Percentiles rank a stretch among this genome's conserved stretches.
phyloP scores from a whole-genome alignment of 2,888 invertebrate species.

The Aporophyla lueneburgensis region DNA sequence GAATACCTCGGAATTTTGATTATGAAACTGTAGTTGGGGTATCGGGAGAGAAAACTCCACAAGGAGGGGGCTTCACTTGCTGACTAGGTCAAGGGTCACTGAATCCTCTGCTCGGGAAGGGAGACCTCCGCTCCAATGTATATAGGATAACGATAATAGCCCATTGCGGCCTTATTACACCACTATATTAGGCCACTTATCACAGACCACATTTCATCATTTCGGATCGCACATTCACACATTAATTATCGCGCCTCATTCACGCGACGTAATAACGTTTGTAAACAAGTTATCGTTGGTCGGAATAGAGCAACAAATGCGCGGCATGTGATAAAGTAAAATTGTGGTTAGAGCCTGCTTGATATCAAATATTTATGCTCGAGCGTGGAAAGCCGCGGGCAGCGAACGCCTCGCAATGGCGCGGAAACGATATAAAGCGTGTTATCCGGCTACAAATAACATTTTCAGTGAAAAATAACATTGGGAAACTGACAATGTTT shows the following conservation, averaged over 20 bases:
- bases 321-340: constrained; percentile 73
- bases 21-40: constrained; percentile 71
- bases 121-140: constrained; percentile 71
- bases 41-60: constrained; percentile 67
- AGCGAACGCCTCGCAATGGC: constrained; percentile 70
- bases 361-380: constrained; percentile 82
- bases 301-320: constrained; percentile 70
- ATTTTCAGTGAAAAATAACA: constrained; percentile 75
- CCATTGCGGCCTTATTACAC: constrained; percentile 79
- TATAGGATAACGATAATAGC: constrained; percentile 81
- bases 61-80: constrained; percentile 68
- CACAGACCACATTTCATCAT: constrained; percentile 67
- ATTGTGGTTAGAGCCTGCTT: constrained; percentile 76
- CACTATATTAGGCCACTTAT: constrained; percentile 78
- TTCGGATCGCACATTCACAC: constrained; percentile 51
- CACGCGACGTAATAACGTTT: constrained; percentile 58
- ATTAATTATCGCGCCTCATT: constrained; percentile 63
- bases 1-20: constrained; percentile 57
- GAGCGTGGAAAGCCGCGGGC: constrained; percentile 71
- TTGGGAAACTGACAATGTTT: constrained; percentile 66
- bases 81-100: constrained; percentile 83
- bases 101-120: constrained; percentile 71
- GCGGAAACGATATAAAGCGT: constrained; percentile 76
- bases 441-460: constrained; percentile 78
- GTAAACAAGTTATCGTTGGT: constrained; percentile 72